phyloP scores from a whole-genome alignment of 2,888 invertebrate species.

The Lasioglossum morio region DNA sequence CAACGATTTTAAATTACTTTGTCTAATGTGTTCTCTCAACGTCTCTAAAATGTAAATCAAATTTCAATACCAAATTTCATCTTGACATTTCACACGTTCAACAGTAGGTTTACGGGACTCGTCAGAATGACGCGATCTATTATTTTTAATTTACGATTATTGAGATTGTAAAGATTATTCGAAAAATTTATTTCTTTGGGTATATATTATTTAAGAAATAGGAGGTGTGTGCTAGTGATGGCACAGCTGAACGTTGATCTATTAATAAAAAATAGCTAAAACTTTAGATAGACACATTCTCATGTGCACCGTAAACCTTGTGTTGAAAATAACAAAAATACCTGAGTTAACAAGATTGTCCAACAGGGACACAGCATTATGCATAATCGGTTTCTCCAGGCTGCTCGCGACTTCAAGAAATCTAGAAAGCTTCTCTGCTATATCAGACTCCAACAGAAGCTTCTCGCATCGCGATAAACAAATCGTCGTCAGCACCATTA shows the following conservation, averaged over 20 bases:
- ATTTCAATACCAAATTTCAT: neutral
- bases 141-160: too few species aligned
- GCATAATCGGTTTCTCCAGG: slow-evolving; percentile 85
- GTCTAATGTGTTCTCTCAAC: slow-evolving; percentile 32
- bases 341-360: slow-evolving; percentile 85
- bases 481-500: slow-evolving; percentile 87
- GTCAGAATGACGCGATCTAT: neutral
- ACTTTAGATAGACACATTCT: neutral
- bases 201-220: neutral
- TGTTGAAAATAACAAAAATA: slow-evolving; percentile 46
- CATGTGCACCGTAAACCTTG: neutral
- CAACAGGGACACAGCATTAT: slow-evolving; percentile 86
- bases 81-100: neutral
- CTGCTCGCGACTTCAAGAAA: slow-evolving; percentile 85
- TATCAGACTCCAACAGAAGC: slow-evolving; percentile 85
- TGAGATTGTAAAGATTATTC: too few species aligned
- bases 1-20: slow-evolving; percentile 32
- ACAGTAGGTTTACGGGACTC: neutral
- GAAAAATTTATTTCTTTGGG: neutral
- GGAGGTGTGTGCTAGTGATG: too few species aligned
- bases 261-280: neutral
- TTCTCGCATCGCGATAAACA: slow-evolving; percentile 77
- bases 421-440: slow-evolving; percentile 86
- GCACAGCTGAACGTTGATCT: too few species aligned
- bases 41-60: slow-evolving; percentile 43